Evolutionary conservation across 2,888 invertebrate genomes (phyloP), one percentile per base, ranked within the genome.

Genomic region (Hirtodrosophila confusa): DNA sequence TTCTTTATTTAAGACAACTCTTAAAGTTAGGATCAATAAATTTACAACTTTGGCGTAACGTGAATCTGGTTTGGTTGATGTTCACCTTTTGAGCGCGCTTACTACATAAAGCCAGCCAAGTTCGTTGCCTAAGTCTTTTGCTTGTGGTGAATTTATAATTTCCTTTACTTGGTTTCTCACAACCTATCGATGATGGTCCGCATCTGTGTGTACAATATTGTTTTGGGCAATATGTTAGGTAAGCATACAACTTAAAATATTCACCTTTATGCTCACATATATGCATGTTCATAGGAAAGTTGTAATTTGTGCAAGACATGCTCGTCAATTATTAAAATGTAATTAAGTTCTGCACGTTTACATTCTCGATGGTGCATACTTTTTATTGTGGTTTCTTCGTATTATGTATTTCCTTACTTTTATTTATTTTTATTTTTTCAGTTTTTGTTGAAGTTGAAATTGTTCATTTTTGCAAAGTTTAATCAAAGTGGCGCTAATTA

Each of bases 401-500:
- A 31, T 31, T 8, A 8, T 31, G 9, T 31, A 31, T 17, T 17
- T 17, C 17, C 2, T 17, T 31, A 27, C 27, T 5, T 31, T 8
- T 31, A 8, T 31, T 8, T 48, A 43, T 11, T 43, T 55, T 57
- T 24, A 11, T 45, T 51, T 27, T 58, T 47, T 12, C 9, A 12
- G 36, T 33, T 45, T 41, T 53, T 31, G 51, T 17, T 55, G 50
- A 11, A 10, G 29, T 44, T 49, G 67, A 72, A 62, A 64, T 65
- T 78, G 63, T 71, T 75, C 49, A 69, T 63, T 80, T 78, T 87
- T 77, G 78, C 67, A 78, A 80, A 78, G 85, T 69, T 87, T 75
- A 86, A 88, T 85, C 88, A 85, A 85, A 88, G 80, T 88, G 88
- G 84, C 85, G 88, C 88, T 85, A 85, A 85, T 85, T 85, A 88